Evolutionary conservation across 1,140 invertebrate genomes (phyloP).

Genomic region (Chrysopa pallens): DNA sequence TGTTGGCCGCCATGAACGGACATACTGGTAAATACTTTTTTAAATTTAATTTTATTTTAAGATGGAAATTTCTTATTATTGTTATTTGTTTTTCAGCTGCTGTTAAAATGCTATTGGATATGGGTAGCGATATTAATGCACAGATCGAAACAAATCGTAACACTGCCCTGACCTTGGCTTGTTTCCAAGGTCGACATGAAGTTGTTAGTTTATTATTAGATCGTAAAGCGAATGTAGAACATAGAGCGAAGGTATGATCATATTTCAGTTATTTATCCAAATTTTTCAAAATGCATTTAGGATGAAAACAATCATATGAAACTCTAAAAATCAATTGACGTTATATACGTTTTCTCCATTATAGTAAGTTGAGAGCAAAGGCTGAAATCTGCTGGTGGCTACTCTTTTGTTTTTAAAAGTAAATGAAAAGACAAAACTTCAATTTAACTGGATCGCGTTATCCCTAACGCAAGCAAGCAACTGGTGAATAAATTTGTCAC

Average conservation of each 20-base stretch:
- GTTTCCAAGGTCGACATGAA: slow-evolving; percentile 97
- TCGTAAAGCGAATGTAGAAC: slow-evolving; percentile 96
- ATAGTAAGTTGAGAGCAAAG: too few relatives aligned
- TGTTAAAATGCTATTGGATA: slow-evolving; percentile 81
- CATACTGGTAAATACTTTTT: slow-evolving; percentile 46
- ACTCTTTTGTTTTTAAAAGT: too few relatives aligned
- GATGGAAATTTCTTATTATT: background rate
- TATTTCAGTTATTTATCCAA: too few relatives aligned
- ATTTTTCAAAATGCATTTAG: too few relatives aligned
- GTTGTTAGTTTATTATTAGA: slow-evolving; percentile 92
- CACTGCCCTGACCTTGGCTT: slow-evolving; percentile 94
- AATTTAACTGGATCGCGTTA: too few relatives aligned
- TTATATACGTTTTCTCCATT: too few relatives aligned
- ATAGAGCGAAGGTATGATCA: slow-evolving; percentile 79
- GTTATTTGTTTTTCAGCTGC: slow-evolving; percentile 33
- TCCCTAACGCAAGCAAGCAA: too few relatives aligned
- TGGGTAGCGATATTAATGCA: slow-evolving; percentile 98
- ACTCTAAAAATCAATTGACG: too few relatives aligned
- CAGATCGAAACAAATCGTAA: slow-evolving; percentile 99
- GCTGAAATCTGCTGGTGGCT: too few relatives aligned
- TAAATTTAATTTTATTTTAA: background rate
- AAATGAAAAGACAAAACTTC: too few relatives aligned
- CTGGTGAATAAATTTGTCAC: too few relatives aligned
- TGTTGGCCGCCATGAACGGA: slow-evolving; percentile 99
- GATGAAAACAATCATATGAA: too few relatives aligned